Percentiles rank a stretch among this genome's conserved stretches.
phyloP scores from a whole-genome alignment of 1,140 invertebrate genomes.

The Temnothorax nylanderi region DNA sequence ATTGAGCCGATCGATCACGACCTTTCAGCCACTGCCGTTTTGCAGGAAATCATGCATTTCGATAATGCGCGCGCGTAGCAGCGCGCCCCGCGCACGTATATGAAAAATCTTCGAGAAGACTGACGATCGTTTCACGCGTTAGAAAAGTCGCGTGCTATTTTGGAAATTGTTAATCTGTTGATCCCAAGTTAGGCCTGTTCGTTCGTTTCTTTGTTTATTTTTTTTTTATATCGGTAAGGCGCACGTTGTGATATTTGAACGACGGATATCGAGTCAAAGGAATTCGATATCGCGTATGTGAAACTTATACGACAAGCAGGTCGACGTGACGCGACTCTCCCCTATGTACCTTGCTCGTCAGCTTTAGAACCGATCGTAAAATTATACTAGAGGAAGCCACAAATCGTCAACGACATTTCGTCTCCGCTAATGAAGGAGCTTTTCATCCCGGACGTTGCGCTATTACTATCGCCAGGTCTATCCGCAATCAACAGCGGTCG shows the following conservation, averaged over 20 bases:
- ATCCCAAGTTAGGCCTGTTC: conserved; percentile 24
- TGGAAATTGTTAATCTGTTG: conserved; percentile 31
- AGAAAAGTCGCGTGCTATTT: conserved; percentile 12
- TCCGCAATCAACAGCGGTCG: conserved; percentile 22
- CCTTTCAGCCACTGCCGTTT: conserved; percentile 67
- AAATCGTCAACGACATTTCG: conserved; percentile 1
- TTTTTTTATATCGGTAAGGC: conserved; percentile 29
- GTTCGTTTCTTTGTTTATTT: not conserved
- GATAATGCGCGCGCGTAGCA: conserved; percentile 9
- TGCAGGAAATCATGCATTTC: conserved; percentile 60
- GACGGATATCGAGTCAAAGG: conserved; percentile 19
- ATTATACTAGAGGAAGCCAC: conserved; percentile 42
- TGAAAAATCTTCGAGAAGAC: not conserved
- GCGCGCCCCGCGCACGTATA: not conserved
- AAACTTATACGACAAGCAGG: conserved; percentile 8
- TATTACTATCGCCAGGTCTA: not conserved
- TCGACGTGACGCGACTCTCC: conserved; percentile 5
- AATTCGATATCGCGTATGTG: conserved; percentile 38
- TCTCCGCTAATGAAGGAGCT: conserved; percentile 10
- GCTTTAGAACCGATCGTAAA: not conserved
- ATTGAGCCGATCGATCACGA: conserved; percentile 71
- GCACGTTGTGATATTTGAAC: conserved; percentile 52
- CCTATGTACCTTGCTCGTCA: not conserved
- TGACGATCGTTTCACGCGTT: conserved; percentile 25
- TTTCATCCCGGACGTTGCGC: not conserved